These are phyloP conservation scores for Hemitrygon akajei DNA, from an alignment of 2,797 vertebrate genomes.

Conservation along the genomic window DNA sequence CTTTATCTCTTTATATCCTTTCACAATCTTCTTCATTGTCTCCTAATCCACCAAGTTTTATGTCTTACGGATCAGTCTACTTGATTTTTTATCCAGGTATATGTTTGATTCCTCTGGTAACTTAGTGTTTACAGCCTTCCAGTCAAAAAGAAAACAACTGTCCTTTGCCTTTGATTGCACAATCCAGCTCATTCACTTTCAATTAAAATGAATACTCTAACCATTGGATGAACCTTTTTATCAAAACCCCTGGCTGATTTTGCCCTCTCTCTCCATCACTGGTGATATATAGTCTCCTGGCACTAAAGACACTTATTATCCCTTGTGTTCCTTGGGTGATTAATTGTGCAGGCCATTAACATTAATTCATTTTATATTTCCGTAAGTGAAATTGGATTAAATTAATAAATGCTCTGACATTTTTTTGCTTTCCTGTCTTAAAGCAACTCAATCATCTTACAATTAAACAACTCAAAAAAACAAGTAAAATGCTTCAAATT, in stretches of 20 bases:
- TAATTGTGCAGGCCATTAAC: not conserved
- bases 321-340: not conserved
- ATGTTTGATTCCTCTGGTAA: no score
- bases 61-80: no score
- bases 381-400: not conserved
- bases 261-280: not conserved
- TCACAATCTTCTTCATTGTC: no score
- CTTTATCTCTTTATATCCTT: no score
- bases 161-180: no score
- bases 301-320: not conserved
- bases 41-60: no score
- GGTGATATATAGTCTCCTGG: not conserved
- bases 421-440: not conserved
- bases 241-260: not conserved
- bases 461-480: not conserved
- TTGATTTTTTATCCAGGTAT: no score
- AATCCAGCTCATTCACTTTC: not conserved
- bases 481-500: not conserved
- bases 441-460: not conserved
- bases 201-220: not conserved
- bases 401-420: not conserved
- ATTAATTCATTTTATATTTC: not conserved
- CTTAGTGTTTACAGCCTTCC: no score
- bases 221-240: not conserved
- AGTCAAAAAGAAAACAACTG: no score